phyloP scores from a whole-genome alignment of 2,797 vertebrate genomes.

The Octomys mimax region DNA sequence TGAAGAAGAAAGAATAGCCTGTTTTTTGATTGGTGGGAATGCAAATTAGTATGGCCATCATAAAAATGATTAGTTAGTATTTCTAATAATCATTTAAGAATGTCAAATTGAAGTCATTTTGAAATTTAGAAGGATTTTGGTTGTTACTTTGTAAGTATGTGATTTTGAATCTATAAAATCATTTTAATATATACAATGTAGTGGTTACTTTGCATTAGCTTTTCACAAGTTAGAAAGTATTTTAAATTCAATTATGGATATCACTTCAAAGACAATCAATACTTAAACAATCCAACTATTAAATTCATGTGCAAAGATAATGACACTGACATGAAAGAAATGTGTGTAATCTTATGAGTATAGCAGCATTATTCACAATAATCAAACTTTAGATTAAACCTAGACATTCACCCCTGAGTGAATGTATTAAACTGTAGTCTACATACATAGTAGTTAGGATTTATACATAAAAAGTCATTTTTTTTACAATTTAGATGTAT shows the following conservation, averaged over 20 bases:
- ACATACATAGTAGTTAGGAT: neutral
- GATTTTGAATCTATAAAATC: neutral
- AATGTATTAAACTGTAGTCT: neutral
- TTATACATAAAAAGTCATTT: neutral
- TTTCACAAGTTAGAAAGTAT: neutral
- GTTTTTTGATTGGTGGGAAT: neutral
- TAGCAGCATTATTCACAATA: neutral
- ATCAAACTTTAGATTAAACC: too few relatives aligned
- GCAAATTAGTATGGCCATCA: neutral
- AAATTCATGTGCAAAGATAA: neutral
- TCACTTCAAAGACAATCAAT: neutral
- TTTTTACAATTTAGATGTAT: neutral
- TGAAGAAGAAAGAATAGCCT: neutral
- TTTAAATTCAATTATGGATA: neutral
- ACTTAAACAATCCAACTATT: neutral
- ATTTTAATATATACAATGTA: neutral
- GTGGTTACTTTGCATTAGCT: neutral
- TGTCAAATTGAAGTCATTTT: neutral
- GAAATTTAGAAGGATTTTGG: neutral
- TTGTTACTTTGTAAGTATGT: neutral
- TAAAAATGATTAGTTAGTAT: neutral
- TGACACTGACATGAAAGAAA: accelerated
- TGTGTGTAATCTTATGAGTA: neutral
- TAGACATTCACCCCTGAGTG: neutral
- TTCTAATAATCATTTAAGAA: neutral